A percentile compares a stretch with the other conserved stretches of the same genome.
These are phyloP conservation scores for Malaclemys terrapin DNA, from an alignment of 2,113 vertebrate species.

Conservation along the genomic window DNA sequence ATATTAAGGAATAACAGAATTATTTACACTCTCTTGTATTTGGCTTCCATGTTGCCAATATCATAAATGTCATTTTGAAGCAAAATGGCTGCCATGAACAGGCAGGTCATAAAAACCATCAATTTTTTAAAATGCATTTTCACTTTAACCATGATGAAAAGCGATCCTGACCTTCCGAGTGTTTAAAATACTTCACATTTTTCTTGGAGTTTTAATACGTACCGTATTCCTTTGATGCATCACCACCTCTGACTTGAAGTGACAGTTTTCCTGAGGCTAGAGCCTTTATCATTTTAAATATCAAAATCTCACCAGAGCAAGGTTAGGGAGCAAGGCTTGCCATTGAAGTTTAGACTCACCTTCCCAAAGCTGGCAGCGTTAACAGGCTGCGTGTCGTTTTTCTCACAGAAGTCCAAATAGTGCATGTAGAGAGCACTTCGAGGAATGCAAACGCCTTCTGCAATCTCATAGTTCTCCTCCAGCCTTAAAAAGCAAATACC, in stretches of 20 bases:
- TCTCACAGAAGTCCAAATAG: constrained; percentile 99
- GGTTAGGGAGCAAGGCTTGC: neutral
- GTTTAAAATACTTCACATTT: neutral
- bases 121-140: neutral
- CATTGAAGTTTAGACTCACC: constrained; percentile 79
- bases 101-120: neutral
- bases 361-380: constrained; percentile 99
- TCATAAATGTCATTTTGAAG: neutral
- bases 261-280: neutral
- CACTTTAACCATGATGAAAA: neutral
- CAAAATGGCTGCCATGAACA: neutral
- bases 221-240: neutral
- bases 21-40: neutral
- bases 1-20: neutral
- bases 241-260: neutral
- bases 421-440: constrained; percentile 99
- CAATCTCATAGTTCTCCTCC: constrained; percentile 99
- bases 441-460: constrained; percentile 98
- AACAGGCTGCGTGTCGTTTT: constrained; percentile 97
- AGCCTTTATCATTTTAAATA: neutral
- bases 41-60: neutral
- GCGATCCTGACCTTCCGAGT: neutral
- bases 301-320: neutral
- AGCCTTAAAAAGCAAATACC: constrained; percentile 83
- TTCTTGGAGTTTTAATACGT: neutral